Percentiles rank a stretch among this genome's conserved stretches.
These are phyloP conservation scores for Bellardia bayeri DNA, from an alignment of 2,888 invertebrate species.

Conservation along the genomic window DNA sequence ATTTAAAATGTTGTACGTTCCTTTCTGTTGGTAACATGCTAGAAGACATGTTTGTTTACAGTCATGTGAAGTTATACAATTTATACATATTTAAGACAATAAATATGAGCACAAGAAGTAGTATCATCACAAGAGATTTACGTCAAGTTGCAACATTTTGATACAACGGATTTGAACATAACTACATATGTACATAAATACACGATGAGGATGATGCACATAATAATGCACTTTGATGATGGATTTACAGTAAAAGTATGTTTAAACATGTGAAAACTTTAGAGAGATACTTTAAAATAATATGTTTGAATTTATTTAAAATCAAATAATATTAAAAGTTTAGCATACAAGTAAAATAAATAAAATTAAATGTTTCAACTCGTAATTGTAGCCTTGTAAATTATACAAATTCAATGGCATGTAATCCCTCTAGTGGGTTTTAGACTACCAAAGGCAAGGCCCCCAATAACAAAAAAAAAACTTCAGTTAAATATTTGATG, in stretches of 20 bases:
- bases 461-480: slow-evolving; percentile 55
- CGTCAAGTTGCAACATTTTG: slow-evolving; percentile 63
- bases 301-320: not conserved
- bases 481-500: slow-evolving; percentile 77
- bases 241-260: slow-evolving; percentile 14
- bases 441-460: slow-evolving; percentile 77
- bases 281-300: slow-evolving; percentile 41
- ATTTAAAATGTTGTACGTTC: not conserved
- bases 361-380: slow-evolving; percentile 14
- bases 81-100: slow-evolving; percentile 21
- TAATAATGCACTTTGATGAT: slow-evolving; percentile 57
- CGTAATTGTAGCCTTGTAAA: slow-evolving; percentile 74
- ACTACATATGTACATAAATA: not conserved
- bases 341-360: not conserved
- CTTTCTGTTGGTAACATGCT: not conserved
- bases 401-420: slow-evolving; percentile 81
- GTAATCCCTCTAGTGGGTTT: slow-evolving; percentile 74
- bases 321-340: not conserved
- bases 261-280: slow-evolving; percentile 73
- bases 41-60: not conserved
- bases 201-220: slow-evolving; percentile 24
- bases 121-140: slow-evolving; percentile 63
- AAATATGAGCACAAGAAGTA: slow-evolving; percentile 24
- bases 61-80: slow-evolving; percentile 32
- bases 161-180: slow-evolving; percentile 18